Base-by-base conservation (phyloP, 2,888 invertebrate genomes). In the Luperina testacea region DNA sequence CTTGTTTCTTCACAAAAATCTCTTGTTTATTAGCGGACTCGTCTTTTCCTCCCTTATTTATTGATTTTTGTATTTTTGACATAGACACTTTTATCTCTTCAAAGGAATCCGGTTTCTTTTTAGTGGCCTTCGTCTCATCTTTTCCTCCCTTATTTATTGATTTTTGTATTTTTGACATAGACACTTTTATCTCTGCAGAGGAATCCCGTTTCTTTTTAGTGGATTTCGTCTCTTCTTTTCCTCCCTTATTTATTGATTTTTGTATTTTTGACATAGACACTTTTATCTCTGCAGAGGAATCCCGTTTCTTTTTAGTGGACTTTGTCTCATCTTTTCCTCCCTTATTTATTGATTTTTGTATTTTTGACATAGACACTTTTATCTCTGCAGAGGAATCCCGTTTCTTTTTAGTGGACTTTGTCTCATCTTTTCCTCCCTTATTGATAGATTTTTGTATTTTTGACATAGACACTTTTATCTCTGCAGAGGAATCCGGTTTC, bases 121-220 rank as follows among this genome's bases (percentile, higher is more conserved):
- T 48, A 61, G 4, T 17, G 11, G 51, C 9, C n/a, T 73, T 63
- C 27, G 2, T 53, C 17, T 45, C 20, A 1, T 42, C 51, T 68
- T 75, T 57, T 57, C 20, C 32, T n/a, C 6, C 11, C 13, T 20
- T 27, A 0, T 13, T 72, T 1, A 48, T 1, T 51, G 51, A 5
- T 51, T n/a, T 65, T 51, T 61, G 38, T 67, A 79, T 59, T 64
- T 51, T 51, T 53, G 38, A 9, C 5, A 48, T 17, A 63, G 61
- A n/a, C 0, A 45, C 61, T 45, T 38, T 59, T 57, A 27, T 48
- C 0, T 57, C 57, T 27, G 7, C n/a, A 17, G 38, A 38, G 7
- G 45, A 6, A 32, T 61, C 65, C 27, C 13, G 61, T 38, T 45
- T 63, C 4, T 17, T 75, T 27, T 51, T 48, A 61, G 4, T 17